These are phyloP conservation scores for Stegophylla sp. DNA, from an alignment of 2,888 invertebrate genomes.

Conservation along the genomic window DNA sequence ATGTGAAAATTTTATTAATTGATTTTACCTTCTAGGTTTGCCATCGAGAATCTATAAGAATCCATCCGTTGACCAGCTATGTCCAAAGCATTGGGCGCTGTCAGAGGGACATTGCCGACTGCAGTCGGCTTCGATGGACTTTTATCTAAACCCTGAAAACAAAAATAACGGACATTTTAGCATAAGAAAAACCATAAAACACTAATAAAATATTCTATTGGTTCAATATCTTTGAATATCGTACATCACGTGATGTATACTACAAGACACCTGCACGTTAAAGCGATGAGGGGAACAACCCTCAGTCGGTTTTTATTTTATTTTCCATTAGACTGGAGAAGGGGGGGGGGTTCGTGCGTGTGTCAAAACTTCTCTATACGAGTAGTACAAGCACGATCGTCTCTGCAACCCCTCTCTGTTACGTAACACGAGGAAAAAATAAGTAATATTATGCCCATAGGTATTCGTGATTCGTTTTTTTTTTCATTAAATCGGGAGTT, in stretches of 20 bases:
- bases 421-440: neutral
- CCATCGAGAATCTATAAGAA: conserved; percentile 93
- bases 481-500: neutral
- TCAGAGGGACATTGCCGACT: conserved; percentile 17
- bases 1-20: too few species aligned
- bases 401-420: too few species aligned
- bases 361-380: conserved; percentile 47
- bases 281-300: conserved; percentile 27
- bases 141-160: conserved; percentile 76
- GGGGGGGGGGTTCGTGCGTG: conserved; percentile 38
- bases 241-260: too few species aligned
- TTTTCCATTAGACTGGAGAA: neutral
- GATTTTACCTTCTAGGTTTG: conserved; percentile 80
- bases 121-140: conserved; percentile 64
- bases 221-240: conserved; percentile 3
- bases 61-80: conserved; percentile 80
- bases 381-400: conserved; percentile 28
- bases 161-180: conserved; percentile 57
- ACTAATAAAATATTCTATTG: neutral
- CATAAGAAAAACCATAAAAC: too few species aligned
- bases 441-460: neutral
- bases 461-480: neutral
- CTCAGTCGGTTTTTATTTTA: too few species aligned
- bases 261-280: conserved; percentile 21
- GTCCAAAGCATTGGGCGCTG: conserved; percentile 67